A percentile compares a stretch with the other conserved stretches of the same genome.
Evolutionary conservation across 1,140 invertebrate genomes (phyloP).

Genomic region (Planococcus citri): DNA sequence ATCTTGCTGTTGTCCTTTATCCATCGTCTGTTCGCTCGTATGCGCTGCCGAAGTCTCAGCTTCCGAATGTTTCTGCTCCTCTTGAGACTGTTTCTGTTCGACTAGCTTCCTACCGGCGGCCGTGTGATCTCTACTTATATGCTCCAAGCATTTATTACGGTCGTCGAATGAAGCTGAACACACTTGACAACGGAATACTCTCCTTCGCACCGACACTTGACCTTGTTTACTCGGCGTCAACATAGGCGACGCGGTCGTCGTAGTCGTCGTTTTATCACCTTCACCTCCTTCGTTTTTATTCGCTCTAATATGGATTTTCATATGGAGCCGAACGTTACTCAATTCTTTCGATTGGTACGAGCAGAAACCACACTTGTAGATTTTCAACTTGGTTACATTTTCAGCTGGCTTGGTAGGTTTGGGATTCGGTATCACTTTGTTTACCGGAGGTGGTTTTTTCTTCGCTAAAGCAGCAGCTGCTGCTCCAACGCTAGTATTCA

Average conservation of each 20-base stretch:
- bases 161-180: constrained; percentile 23
- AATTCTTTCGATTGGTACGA: constrained; percentile 26
- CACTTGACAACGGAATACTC: constrained; percentile 22
- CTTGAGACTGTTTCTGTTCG: constrained; percentile 10
- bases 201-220: neutral
- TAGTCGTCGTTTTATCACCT: neutral
- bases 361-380: constrained; percentile 27
- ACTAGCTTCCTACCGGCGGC: constrained; percentile 1
- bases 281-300: constrained; percentile 12
- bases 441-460: neutral
- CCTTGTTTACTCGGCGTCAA: neutral
- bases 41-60: neutral
- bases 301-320: constrained; percentile 16
- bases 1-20: neutral
- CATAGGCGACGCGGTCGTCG: neutral
- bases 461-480: neutral
- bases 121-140: constrained; percentile 23
- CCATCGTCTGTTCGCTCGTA: neutral
- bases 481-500: neutral
- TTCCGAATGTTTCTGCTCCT: neutral
- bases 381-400: constrained; percentile 24
- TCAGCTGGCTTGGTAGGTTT: neutral
- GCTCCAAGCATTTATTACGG: constrained; percentile 22
- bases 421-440: neutral
- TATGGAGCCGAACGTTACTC: constrained; percentile 23